Evolutionary conservation across 2,113 vertebrate genomes (phyloP).

Genomic region (Tragulus kanchil): DNA sequence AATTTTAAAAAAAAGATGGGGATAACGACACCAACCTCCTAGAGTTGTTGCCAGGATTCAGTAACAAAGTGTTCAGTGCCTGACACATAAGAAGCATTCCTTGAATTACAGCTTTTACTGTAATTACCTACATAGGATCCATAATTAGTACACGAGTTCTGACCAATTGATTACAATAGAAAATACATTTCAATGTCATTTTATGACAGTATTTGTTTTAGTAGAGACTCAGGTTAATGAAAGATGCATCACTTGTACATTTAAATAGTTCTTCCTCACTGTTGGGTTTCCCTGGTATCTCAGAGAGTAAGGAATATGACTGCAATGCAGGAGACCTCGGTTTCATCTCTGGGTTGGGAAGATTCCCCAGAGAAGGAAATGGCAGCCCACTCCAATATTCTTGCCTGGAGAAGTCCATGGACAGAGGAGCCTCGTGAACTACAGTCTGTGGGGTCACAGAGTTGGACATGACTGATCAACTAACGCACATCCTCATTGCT

Average conservation of each 20-base stretch:
- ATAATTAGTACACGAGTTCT: background rate
- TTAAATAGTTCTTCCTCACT: background rate
- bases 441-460: too few species aligned
- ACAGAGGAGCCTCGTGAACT: too few species aligned
- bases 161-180: background rate
- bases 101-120: background rate
- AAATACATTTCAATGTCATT: background rate
- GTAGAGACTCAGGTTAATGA: constrained; percentile 4
- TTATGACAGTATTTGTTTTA: constrained; percentile 33
- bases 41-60: background rate
- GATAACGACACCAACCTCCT: background rate
- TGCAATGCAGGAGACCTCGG: too few species aligned
- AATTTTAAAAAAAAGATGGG: background rate
- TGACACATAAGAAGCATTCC: background rate
- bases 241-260: background rate
- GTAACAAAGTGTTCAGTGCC: background rate
- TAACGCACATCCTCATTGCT: background rate
- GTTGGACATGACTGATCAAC: too few species aligned
- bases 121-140: constrained; percentile 20
- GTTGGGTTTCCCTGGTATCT: background rate
- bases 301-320: too few species aligned
- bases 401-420: too few species aligned
- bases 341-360: too few species aligned
- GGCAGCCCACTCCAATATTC: too few species aligned
- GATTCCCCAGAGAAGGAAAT: too few species aligned